Evolutionary conservation across 2,888 invertebrate genomes (phyloP).

Genomic region (Oligia latruncula): DNA sequence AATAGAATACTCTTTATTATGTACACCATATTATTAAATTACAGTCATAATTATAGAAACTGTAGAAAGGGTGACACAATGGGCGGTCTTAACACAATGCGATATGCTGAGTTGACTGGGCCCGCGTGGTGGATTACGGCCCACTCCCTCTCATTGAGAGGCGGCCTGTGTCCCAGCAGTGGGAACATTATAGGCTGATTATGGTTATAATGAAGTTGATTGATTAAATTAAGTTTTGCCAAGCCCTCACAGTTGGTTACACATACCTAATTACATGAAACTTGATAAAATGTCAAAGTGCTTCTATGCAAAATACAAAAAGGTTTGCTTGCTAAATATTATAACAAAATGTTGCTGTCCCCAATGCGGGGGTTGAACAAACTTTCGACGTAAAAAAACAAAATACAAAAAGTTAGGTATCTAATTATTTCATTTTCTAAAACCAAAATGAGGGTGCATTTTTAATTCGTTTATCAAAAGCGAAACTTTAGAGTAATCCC

Average conservation of each 20-base stretch:
- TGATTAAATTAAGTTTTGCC: background rate
- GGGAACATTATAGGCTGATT: too few relatives aligned
- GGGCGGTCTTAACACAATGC: background rate
- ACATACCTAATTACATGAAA: background rate
- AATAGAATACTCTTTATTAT: too few relatives aligned
- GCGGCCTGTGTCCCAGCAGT: too few relatives aligned
- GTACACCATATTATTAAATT: too few relatives aligned
- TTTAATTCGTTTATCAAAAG: conserved; percentile 14
- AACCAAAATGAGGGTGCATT: conserved; percentile 11
- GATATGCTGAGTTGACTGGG: background rate
- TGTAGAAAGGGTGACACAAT: too few relatives aligned
- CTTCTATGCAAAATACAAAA: background rate
- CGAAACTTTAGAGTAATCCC: conserved; percentile 2
- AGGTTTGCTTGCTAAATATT: background rate
- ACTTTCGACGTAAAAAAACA: background rate
- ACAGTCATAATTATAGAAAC: too few relatives aligned
- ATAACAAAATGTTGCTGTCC: background rate
- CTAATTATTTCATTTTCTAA: conserved; percentile 16
- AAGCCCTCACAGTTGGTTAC: background rate
- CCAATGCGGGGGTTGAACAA: background rate
- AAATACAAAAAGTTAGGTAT: conserved; percentile 7
- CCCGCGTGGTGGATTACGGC: too few relatives aligned
- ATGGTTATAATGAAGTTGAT: background rate
- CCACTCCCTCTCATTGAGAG: too few relatives aligned
- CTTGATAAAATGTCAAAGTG: background rate